Evolutionary conservation across 2,888 invertebrate species (phyloP).

Genomic region (Drosophila fulvimacula): DNA sequence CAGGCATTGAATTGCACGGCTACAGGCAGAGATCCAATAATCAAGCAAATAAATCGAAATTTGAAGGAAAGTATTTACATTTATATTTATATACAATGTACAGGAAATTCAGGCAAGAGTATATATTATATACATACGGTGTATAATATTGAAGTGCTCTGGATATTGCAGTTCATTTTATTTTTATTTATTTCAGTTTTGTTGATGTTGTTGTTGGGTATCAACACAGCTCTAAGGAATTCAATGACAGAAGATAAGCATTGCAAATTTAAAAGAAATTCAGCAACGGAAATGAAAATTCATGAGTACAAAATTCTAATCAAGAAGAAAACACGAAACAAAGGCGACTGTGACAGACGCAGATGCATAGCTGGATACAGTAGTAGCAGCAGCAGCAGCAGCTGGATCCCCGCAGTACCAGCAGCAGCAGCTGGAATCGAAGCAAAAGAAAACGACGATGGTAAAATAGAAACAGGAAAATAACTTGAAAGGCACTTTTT

Average conservation of each 20-base stretch:
- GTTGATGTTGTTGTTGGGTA: slow-evolving; percentile 20
- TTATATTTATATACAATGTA: neutral
- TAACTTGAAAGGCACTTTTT: slow-evolving; percentile 77
- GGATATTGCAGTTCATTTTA: neutral
- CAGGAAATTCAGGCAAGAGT: neutral
- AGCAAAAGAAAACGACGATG: slow-evolving; percentile 46
- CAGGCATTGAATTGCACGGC: slow-evolving; percentile 22
- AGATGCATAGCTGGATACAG: slow-evolving; percentile 13
- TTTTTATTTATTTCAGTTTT: slow-evolving; percentile 19
- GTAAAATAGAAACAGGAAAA: slow-evolving; percentile 64
- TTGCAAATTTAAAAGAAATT: slow-evolving; percentile 45
- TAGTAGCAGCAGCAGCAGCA: slow-evolving; percentile 1
- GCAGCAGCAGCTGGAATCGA: slow-evolving; percentile 13
- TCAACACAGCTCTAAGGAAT: slow-evolving; percentile 38
- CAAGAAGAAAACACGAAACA: slow-evolving; percentile 62
- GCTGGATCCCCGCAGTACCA: slow-evolving; percentile 2
- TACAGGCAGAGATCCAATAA: slow-evolving; percentile 35
- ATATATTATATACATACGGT: neutral
- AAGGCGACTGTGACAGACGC: slow-evolving; percentile 40
- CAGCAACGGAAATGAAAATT: slow-evolving; percentile 72
- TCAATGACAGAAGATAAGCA: slow-evolving; percentile 45
- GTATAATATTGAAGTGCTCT: slow-evolving; percentile 2
- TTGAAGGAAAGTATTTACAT: slow-evolving; percentile 47
- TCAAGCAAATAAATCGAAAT: slow-evolving; percentile 61
- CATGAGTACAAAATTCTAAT: slow-evolving; percentile 74